phyloP scores from a whole-genome alignment of 2,113 vertebrate species.

The Ophiodon elongatus region DNA sequence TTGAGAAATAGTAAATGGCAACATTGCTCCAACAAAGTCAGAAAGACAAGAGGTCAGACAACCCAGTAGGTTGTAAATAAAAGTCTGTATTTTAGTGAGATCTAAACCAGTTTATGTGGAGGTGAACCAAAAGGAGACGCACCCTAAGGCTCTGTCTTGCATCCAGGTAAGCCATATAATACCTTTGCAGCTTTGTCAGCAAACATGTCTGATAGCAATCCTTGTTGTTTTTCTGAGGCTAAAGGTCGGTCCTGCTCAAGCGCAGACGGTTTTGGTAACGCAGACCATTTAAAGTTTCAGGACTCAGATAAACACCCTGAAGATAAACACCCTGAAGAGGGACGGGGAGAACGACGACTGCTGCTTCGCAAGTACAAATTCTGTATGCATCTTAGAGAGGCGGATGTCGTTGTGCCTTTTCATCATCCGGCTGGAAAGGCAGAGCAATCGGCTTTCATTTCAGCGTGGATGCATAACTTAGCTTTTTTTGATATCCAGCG shows the following conservation, averaged over 20 bases:
- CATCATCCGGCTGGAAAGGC: background rate
- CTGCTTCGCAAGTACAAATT: background rate
- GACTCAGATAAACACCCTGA: background rate
- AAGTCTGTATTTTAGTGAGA: background rate
- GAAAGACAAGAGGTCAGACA: background rate
- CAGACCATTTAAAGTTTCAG: background rate
- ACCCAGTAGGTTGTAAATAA: background rate
- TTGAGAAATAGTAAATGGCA: background rate
- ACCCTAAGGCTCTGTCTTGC: background rate
- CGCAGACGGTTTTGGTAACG: background rate
- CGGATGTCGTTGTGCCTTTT: background rate
- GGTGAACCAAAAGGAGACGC: background rate
- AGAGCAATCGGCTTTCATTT: background rate
- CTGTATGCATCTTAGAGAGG: background rate
- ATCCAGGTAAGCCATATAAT: too few relatives aligned
- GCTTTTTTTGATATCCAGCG: background rate
- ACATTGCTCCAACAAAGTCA: background rate
- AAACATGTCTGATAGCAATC: background rate
- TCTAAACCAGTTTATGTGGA: background rate
- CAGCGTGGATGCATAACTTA: background rate
- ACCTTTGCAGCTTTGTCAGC: background rate
- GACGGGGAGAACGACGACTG: background rate
- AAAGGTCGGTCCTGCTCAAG: background rate
- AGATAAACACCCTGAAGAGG: background rate
- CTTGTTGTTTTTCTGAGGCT: background rate